phyloP scores from a whole-genome alignment of 2,888 invertebrate genomes.

The Cremastinae sp. region DNA sequence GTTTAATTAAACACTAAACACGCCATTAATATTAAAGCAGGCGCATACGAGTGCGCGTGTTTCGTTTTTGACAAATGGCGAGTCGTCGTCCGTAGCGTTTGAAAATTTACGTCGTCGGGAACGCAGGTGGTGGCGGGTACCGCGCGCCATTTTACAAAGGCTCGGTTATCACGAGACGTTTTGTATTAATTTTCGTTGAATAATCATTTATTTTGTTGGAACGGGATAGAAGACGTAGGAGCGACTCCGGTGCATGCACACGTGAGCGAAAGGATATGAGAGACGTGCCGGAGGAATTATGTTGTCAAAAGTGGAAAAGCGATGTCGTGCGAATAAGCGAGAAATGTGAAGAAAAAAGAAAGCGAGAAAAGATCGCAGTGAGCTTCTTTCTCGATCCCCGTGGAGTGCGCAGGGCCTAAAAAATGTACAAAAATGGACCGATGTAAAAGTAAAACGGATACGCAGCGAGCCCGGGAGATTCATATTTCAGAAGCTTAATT shows the following conservation, averaged over 20 bases:
- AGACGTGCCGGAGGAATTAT: constrained; percentile 29
- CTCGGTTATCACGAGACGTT: constrained; percentile 55
- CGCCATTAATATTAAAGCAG: constrained; percentile 32
- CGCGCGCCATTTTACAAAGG: constrained; percentile 44
- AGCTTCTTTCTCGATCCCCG: constrained; percentile 14
- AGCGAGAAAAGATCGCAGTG: constrained; percentile 14
- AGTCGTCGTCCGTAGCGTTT: constrained; percentile 16
- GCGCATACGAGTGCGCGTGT: constrained; percentile 4
- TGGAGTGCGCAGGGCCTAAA: constrained; percentile 15
- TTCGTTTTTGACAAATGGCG: constrained; percentile 37
- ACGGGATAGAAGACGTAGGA: neutral
- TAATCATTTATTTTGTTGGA: constrained; percentile 61
- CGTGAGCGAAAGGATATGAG: constrained; percentile 28
- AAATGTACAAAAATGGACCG: constrained; percentile 38
- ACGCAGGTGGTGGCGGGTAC: constrained; percentile 38
- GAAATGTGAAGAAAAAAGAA: constrained; percentile 19
- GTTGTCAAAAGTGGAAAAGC: constrained; percentile 26
- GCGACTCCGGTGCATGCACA: constrained; percentile 9
- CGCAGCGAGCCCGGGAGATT: constrained; percentile 46
- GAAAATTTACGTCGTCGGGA: constrained; percentile 42
- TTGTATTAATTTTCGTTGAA: constrained; percentile 63
- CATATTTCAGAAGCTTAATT: constrained; percentile 66
- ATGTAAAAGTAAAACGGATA: constrained; percentile 58
- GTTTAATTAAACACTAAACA: constrained; percentile 3
- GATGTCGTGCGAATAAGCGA: constrained; percentile 25